Conservation (phyloP, 2,888 invertebrate genomes). For the Deroplatys truncata region DNA sequence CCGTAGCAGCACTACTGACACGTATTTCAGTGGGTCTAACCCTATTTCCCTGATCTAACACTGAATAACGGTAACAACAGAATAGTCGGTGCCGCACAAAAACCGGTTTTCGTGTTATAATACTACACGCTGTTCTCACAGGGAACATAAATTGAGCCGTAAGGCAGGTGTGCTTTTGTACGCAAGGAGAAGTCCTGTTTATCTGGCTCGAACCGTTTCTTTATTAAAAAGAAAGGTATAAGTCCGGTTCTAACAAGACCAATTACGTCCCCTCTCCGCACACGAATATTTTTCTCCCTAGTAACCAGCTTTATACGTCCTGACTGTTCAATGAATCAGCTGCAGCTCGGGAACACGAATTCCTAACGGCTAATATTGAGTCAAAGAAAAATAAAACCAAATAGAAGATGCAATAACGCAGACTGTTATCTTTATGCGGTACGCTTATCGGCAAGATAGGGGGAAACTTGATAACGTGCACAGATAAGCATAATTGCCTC, state of each 20-base stretch:
- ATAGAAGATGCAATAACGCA: background rate
- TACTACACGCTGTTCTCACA: conserved; percentile 16
- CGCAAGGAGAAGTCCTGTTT: background rate
- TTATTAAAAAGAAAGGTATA: background rate
- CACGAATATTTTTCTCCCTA: background rate
- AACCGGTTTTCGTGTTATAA: conserved; percentile 28
- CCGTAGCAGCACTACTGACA: conserved; percentile 31
- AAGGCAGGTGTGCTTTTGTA: background rate
- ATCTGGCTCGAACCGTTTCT: background rate
- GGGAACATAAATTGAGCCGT: background rate
- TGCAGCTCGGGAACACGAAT: background rate
- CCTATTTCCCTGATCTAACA: conserved; percentile 29
- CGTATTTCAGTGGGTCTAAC: conserved; percentile 31
- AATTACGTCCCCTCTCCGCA: background rate
- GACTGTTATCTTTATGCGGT: background rate
- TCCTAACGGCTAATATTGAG: background rate
- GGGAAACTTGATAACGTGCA: background rate
- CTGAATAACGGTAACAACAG: conserved; percentile 32
- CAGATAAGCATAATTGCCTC: background rate
- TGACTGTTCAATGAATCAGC: background rate
- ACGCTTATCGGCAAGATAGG: background rate
- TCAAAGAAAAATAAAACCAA: background rate
- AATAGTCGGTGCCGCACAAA: conserved; percentile 29
- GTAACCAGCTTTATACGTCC: background rate
- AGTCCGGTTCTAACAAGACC: background rate